Evolutionary conservation across 2,797 vertebrate species (phyloP), one percentile per base, ranked within the genome.

Genomic region (Gastrophryne carolinensis): DNA sequence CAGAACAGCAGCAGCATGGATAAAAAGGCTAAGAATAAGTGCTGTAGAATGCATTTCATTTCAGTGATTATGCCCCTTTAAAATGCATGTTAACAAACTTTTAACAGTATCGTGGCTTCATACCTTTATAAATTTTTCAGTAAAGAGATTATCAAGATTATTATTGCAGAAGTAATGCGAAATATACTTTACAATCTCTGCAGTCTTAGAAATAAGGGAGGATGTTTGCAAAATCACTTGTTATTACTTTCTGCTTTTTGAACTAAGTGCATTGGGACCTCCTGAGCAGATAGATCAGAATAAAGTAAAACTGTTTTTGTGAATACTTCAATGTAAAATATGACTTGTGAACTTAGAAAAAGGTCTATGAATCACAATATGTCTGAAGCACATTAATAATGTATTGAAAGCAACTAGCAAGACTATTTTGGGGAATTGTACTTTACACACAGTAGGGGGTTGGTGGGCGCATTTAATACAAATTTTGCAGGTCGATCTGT

Each of bases 251-350:
- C 75, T 65, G 61, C 62, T 60, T 72, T 78, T 66, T 78, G 41
- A 78, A 78, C 75, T 78, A 78, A 78, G 75, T 78, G 75, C 75
- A 72, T 35, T 72, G 75, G 75, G 75, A 61, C 49, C 27, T 61
- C 17, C 53, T 49, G n/a, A 65, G 50, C 53, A 52, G 67, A 50
- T 44, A 72, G 23, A 50, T 66, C 17, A 9, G 49, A 58, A 58
- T 68, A 3, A 35, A 60, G 19, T 52, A 52, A 53, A 66, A 32
- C 68, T 50, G 50, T 75, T 75, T 75, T 47, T 12, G 63, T 50
- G 30, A 57, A 60, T 75, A 66, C 19, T 24, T 44, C 19, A 29
- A 60, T 67, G 37, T 26, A 75, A 68, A 68, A 68, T 69, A 53
- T 68, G 41, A 23, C 12, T 35, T 60, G 27, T 3, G 37, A 35